Evolutionary conservation across 2,888 invertebrate species (phyloP).

Genomic region (Apamea sordens): DNA sequence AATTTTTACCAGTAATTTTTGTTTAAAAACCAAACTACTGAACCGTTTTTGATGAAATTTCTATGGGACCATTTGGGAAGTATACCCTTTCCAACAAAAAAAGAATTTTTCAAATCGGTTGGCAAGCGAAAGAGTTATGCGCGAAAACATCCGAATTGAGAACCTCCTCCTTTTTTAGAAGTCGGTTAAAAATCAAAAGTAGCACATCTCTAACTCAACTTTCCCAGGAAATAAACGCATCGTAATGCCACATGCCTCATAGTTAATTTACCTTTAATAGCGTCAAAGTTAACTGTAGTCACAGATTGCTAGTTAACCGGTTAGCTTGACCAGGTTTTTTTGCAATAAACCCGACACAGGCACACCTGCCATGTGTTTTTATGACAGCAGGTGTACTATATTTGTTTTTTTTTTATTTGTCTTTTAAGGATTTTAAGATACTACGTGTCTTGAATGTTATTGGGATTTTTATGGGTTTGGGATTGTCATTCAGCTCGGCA

Average conservation of each 20-base stretch:
- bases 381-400: conserved; percentile 41
- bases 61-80: too few relatives aligned
- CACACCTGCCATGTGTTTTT: conserved; percentile 47
- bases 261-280: conserved; percentile 47
- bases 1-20: too few relatives aligned
- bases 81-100: too few relatives aligned
- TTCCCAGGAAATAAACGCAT: conserved; percentile 14
- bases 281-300: conserved; percentile 54
- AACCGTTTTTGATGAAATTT: too few relatives aligned
- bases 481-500: neutral
- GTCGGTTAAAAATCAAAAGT: too few relatives aligned
- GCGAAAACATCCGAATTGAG: too few relatives aligned
- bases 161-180: too few relatives aligned
- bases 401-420: conserved; percentile 23
- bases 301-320: conserved; percentile 54
- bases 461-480: conserved; percentile 1
- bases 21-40: too few relatives aligned
- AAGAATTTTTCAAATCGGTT: too few relatives aligned
- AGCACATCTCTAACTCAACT: neutral
- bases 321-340: conserved; percentile 56
- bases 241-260: conserved; percentile 1
- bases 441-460: neutral
- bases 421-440: conserved; percentile 19
- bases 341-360: conserved; percentile 33
- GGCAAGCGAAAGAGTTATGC: too few relatives aligned